These are phyloP conservation scores for Haemorhous mexicanus DNA, from an alignment of 2,113 vertebrate genomes.

Conservation along the genomic window DNA sequence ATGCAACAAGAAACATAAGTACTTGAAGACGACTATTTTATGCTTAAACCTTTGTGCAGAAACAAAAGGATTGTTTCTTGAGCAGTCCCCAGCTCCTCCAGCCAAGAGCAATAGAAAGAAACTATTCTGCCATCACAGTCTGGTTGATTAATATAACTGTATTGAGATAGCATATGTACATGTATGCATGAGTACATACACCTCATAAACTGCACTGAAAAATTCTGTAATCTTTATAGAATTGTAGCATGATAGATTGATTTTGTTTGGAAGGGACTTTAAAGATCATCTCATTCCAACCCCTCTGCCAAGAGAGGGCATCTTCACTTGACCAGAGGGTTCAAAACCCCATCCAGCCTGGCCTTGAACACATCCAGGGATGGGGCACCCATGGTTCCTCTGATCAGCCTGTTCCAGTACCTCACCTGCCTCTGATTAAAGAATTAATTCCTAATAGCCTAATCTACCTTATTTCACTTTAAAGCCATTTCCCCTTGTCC, in stretches of 20 bases:
- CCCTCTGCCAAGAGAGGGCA: neutral
- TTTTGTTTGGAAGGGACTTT: neutral
- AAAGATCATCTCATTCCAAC: accelerated
- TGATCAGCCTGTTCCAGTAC: neutral
- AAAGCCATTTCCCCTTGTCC: neutral
- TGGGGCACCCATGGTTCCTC: neutral
- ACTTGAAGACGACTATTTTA: neutral
- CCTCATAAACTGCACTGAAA: neutral
- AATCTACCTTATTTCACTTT: neutral
- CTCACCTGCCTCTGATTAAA: neutral
- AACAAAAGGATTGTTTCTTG: neutral
- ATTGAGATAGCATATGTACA: neutral
- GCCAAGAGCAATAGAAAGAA: neutral
- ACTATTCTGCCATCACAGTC: neutral
- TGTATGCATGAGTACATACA: neutral
- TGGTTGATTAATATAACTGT: neutral
- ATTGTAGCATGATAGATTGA: neutral
- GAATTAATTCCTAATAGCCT: neutral
- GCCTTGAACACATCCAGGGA: neutral
- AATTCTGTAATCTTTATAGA: neutral
- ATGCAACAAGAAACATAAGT: neutral
- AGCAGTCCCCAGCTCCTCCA: neutral
- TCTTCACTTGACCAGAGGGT: neutral
- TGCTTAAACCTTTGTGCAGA: neutral
- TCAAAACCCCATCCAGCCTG: neutral